Conservation (phyloP, 2,797 vertebrate species). For the Picus viridis region DNA sequence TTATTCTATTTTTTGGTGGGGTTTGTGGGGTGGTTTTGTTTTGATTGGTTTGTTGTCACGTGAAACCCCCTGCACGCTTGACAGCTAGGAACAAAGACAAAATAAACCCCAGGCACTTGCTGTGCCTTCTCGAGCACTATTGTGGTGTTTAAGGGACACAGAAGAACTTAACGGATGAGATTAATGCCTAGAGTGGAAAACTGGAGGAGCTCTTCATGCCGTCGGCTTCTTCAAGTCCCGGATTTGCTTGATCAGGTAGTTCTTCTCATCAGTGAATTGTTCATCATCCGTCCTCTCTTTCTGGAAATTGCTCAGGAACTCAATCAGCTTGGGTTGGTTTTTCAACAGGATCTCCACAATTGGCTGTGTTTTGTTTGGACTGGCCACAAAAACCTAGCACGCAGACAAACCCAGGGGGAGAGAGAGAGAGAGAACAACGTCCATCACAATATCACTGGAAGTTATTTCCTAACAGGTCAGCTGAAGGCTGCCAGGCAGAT, state of each 20-base stretch:
- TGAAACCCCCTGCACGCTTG: conserved; percentile 65
- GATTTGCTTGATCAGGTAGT: conserved; percentile 98
- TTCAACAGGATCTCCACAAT: conserved; percentile 96
- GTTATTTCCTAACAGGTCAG: neutral
- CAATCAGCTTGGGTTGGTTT: conserved; percentile 96
- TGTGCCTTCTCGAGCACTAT: conserved; percentile 62
- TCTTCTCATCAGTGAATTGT: conserved; percentile 97
- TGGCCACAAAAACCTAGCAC: conserved; percentile 94
- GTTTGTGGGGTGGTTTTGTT: neutral
- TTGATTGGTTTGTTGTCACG: conserved; percentile 60
- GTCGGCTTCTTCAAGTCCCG: conserved; percentile 92
- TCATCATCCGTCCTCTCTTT: conserved; percentile 94
- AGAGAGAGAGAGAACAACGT: neutral
- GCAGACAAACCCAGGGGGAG: conserved; percentile 43
- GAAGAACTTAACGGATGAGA: conserved; percentile 27
- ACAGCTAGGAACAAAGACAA: conserved; percentile 71
- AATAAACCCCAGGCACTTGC: conserved; percentile 68
- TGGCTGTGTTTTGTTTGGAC: conserved; percentile 96
- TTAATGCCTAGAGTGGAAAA: conserved; percentile 5
- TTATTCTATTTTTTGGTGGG: conserved; percentile 68
- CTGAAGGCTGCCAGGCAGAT: neutral
- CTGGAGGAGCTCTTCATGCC: conserved; percentile 76
- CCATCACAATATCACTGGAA: neutral
- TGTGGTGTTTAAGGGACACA: conserved; percentile 57
- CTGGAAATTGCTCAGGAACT: conserved; percentile 97